These are phyloP conservation scores for Sepiola atlantica DNA, from an alignment of 2,888 invertebrate species.

Conservation along the genomic window DNA sequence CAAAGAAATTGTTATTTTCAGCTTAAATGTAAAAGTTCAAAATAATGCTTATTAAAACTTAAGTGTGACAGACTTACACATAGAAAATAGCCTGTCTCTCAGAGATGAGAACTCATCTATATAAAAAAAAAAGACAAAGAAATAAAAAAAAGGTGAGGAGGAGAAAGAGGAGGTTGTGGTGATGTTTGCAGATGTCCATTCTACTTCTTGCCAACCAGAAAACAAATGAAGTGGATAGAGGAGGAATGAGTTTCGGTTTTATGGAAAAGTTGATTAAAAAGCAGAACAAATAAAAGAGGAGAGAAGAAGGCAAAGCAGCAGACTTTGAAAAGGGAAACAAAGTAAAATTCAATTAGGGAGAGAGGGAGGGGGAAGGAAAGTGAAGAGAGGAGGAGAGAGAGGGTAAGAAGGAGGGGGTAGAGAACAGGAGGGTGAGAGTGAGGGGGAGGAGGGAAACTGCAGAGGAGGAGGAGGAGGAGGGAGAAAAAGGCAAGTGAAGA, in stretches of 20 bases:
- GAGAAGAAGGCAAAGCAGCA: neutral
- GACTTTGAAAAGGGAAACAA: neutral
- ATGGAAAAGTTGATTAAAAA: neutral
- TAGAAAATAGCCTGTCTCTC: no score
- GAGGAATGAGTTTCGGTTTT: neutral
- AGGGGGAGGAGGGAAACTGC: no score
- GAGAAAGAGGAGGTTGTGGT: neutral
- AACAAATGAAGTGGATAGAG: neutral
- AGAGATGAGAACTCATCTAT: no score
- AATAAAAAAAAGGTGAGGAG: neutral
- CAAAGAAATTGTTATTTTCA: no score
- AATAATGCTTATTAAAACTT: no score
- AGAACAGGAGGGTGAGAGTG: neutral
- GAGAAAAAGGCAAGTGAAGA: neutral
- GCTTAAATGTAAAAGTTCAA: no score
- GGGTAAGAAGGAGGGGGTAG: neutral
- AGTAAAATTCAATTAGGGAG: neutral
- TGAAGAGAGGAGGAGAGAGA: no score
- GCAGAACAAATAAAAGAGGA: neutral
- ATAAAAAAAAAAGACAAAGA: neutral
- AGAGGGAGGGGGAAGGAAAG: neutral
- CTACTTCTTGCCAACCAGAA: neutral
- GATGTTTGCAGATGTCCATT: neutral
- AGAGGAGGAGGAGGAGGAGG: no score
- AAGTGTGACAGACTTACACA: no score